Evolutionary conservation across 1,140 invertebrate genomes (phyloP).

Genomic region (Papilio aristodemus): DNA sequence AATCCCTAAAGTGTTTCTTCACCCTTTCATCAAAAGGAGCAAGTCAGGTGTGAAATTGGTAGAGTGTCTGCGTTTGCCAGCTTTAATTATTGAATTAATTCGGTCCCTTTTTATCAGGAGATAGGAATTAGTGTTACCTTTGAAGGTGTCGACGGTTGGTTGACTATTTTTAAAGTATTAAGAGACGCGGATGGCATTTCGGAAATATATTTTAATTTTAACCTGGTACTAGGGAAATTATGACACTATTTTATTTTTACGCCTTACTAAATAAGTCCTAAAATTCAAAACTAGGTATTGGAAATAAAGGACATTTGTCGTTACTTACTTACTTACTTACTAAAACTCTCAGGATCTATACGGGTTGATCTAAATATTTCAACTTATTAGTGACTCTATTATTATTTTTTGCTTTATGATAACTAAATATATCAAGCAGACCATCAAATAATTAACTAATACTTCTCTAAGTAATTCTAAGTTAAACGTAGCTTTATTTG

Average conservation of each 20-base stretch:
- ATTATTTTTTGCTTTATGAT: too few species aligned
- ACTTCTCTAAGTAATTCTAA: too few species aligned
- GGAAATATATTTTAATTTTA: constrained; percentile 33
- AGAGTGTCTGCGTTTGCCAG: constrained; percentile 64
- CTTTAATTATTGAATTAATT: constrained; percentile 67
- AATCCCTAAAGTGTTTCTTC: constrained; percentile 51
- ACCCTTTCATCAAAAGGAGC: constrained; percentile 55
- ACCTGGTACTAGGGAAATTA: constrained; percentile 17
- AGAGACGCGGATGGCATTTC: constrained; percentile 27
- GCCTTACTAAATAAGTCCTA: too few species aligned
- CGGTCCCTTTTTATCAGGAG: constrained; percentile 44
- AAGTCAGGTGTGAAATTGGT: constrained; percentile 71
- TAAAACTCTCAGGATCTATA: too few species aligned
- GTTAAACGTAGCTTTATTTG: too few species aligned
- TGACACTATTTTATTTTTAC: constrained; percentile 3
- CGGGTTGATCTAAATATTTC: too few species aligned
- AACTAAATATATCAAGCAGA: too few species aligned
- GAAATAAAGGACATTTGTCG: too few species aligned
- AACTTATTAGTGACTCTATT: too few species aligned
- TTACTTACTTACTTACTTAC: too few species aligned
- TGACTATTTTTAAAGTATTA: constrained; percentile 33
- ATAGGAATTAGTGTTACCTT: constrained; percentile 54
- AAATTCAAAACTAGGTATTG: too few species aligned
- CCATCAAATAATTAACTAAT: too few species aligned
- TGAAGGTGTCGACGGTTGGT: constrained; percentile 43